Percentiles rank a stretch among this genome's conserved stretches.
phyloP scores from a whole-genome alignment of 2,113 vertebrate species.

The Vulpes vulpes region DNA sequence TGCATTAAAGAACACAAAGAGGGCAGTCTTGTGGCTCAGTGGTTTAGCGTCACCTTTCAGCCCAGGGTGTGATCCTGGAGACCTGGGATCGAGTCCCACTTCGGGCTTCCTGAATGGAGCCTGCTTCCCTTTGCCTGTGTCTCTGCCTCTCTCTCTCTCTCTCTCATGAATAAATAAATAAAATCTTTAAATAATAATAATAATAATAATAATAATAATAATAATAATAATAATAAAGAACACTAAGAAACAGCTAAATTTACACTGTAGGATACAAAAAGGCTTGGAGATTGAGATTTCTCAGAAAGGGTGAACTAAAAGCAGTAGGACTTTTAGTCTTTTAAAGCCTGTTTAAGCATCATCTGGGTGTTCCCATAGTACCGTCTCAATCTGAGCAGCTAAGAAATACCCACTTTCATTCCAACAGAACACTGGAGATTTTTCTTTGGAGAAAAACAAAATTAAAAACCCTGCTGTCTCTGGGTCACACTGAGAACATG shows the following conservation, averaged over 20 bases:
- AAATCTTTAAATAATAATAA: too few species aligned
- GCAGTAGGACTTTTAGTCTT: not conserved
- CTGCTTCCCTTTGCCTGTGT: too few species aligned
- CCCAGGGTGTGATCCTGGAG: too few species aligned
- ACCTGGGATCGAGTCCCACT: too few species aligned
- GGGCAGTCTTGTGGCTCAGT: too few species aligned
- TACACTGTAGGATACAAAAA: not conserved
- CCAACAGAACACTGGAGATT: not conserved
- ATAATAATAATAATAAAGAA: not conserved
- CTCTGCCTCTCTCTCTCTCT: too few species aligned
- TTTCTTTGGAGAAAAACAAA: not conserved
- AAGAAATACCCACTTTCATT: not conserved
- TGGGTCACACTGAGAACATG: not conserved
- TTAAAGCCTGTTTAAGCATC: not conserved
- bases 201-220: too few species aligned
- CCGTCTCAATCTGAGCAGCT: not conserved
- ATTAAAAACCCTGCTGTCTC: not conserved
- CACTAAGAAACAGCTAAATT: conserved; percentile 9
- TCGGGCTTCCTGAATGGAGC: too few species aligned
- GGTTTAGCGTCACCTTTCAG: too few species aligned
- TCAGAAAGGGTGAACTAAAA: conserved; percentile 18
- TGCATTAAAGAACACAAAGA: conserved; percentile 17
- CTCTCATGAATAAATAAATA: too few species aligned
- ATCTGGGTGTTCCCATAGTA: not conserved
- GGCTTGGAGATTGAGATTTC: not conserved